Conservation (phyloP, 2,888 invertebrate species). For the Vesta saturnalis region DNA sequence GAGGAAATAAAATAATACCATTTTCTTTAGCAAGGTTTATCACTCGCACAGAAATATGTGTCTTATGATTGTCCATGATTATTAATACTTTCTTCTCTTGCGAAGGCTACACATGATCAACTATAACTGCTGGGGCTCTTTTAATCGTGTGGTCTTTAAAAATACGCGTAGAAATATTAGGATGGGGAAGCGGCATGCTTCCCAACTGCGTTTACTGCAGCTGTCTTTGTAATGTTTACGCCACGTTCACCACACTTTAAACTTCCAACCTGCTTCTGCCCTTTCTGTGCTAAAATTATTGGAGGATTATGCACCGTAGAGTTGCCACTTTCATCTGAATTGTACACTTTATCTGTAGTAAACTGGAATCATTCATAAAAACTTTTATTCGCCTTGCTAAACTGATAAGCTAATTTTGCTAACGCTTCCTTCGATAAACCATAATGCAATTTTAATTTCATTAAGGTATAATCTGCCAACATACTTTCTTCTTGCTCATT, state of each 20-base stretch:
- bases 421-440: neutral
- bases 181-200: too few species aligned
- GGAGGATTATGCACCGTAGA: neutral
- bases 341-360: neutral
- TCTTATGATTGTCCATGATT: neutral
- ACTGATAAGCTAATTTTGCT: neutral
- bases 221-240: too few species aligned
- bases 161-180: neutral
- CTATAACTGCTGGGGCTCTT: neutral
- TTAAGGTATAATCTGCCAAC: neutral
- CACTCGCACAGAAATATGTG: neutral
- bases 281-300: neutral
- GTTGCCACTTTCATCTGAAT: neutral
- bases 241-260: neutral
- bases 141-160: neutral
- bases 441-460: neutral
- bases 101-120: neutral
- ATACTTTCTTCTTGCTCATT: neutral
- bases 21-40: neutral
- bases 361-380: neutral
- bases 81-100: neutral
- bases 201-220: too few species aligned
- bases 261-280: neutral
- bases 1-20: neutral
- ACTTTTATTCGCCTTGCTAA: neutral